These are phyloP conservation scores for Paratilapia polleni DNA, from an alignment of 2,113 vertebrate species.

Conservation along the genomic window DNA sequence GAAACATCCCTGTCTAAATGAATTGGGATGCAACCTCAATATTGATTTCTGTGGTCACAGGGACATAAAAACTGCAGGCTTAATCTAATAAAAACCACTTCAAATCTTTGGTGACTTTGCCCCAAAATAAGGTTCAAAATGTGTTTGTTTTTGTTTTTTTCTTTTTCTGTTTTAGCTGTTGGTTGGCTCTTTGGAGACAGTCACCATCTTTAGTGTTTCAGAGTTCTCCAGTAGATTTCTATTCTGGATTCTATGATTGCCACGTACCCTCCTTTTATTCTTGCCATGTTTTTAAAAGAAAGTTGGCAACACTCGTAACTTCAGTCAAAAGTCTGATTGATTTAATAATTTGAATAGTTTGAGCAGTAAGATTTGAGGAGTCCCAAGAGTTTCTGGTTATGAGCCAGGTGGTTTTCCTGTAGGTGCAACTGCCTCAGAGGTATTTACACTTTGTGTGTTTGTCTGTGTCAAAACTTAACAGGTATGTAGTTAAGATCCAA, in stretches of 20 bases:
- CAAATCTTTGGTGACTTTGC: not conserved
- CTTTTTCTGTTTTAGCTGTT: not conserved
- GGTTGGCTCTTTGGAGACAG: not conserved
- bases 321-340: too few species aligned
- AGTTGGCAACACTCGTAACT: too few species aligned
- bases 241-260: not conserved
- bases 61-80: not conserved
- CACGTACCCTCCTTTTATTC: not conserved
- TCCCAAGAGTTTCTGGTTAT: not conserved
- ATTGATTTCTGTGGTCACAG: not conserved
- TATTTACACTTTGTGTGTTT: too few species aligned
- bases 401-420: too few species aligned
- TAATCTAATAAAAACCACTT: not conserved
- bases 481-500: too few species aligned
- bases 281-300: not conserved
- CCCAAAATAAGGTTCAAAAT: not conserved
- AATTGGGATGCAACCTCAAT: not conserved
- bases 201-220: not conserved
- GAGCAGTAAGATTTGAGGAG: too few species aligned
- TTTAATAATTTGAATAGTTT: too few species aligned
- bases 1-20: not conserved
- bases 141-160: too few species aligned
- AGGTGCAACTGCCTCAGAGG: too few species aligned
- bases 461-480: too few species aligned
- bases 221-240: not conserved